Evolutionary conservation across 2,113 vertebrate species (phyloP), one percentile per base, ranked within the genome.

Genomic region (Psophia crepitans): DNA sequence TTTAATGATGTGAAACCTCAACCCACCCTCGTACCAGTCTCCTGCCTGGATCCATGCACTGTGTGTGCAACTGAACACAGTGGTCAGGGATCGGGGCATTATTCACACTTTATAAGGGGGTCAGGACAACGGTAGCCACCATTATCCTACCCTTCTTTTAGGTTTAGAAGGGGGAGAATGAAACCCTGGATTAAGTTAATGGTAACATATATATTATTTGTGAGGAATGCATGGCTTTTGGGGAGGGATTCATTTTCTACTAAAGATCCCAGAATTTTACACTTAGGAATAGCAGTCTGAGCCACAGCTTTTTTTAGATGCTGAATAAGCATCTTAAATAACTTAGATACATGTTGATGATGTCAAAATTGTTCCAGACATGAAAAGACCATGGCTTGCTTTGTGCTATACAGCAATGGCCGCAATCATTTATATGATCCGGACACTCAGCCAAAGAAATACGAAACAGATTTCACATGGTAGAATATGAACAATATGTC

Each of bases 381-480:
- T 63, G 33, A 80, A 94, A 90, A 90, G 74, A 78, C 37, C 10
- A 37, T 14, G 58, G n/a, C 24, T 77, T 79, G 61, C 37, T 61
- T 84, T 88, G 26, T 90, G 32, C 65, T 90, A 53, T 32, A 69
- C 44, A 88, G 51, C 33, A 58, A 77, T 5, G 46, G 54, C 49
- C 20, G 8, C 58, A 86, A 77, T 70, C 18, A 80, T 43, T 87
- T 93, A 61, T 76, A 76, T 22, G 75, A 86, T 80, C 85, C 56
- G 76, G 75, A 88, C 37, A 54, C 32, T 88, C 66, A 77, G 85
- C 30, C 86, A 57, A 83, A 92, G 83, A 94, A 96, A 94, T 33
- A 58, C 2, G 4, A 93, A 95, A 46, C 82, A 96, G 92, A 92
- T 95, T 96, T 90, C 37, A 74, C 71, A 56, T 51, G 16, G 41